A percentile compares a stretch with the other conserved stretches of the same genome.
Conservation (phyloP, 2,113 vertebrate genomes). For the Microcebus griseorufus region DNA sequence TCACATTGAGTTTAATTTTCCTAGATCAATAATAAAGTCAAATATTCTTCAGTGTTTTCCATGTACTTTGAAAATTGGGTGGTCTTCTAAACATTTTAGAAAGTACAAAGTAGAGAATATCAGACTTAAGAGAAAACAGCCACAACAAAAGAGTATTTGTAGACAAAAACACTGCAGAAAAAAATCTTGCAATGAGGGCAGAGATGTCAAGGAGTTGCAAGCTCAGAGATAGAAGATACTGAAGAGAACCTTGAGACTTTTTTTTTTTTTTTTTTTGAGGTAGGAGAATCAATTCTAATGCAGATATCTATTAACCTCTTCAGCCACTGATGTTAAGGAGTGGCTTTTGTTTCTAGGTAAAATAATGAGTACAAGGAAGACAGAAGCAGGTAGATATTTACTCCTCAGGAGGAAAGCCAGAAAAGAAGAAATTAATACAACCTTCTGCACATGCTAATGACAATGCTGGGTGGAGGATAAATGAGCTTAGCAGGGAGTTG, state of each 20-base stretch:
- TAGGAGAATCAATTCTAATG: neutral
- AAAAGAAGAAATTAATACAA: neutral
- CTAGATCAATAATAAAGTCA: neutral
- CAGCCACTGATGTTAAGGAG: neutral
- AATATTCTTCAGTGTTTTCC: neutral
- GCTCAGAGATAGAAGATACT: neutral
- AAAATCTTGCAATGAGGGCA: neutral
- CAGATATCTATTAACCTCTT: neutral
- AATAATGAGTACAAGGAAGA: accelerated
- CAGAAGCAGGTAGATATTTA: accelerated
- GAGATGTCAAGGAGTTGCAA: neutral
- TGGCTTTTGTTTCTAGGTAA: neutral
- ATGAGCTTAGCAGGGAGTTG: neutral
- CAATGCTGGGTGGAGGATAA: neutral
- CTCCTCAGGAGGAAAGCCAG: neutral
- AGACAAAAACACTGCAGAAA: neutral
- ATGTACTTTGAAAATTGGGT: neutral
- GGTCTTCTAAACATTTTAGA: neutral
- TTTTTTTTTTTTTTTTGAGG: neutral
- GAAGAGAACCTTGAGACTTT: neutral
- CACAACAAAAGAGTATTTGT: neutral
- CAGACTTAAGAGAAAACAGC: neutral
- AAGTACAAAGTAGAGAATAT: neutral
- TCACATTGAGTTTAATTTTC: neutral
- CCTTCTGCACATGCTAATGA: neutral